Conservation (phyloP, 2,797 vertebrate genomes). For the Oryzias dopingdopingensis region DNA sequence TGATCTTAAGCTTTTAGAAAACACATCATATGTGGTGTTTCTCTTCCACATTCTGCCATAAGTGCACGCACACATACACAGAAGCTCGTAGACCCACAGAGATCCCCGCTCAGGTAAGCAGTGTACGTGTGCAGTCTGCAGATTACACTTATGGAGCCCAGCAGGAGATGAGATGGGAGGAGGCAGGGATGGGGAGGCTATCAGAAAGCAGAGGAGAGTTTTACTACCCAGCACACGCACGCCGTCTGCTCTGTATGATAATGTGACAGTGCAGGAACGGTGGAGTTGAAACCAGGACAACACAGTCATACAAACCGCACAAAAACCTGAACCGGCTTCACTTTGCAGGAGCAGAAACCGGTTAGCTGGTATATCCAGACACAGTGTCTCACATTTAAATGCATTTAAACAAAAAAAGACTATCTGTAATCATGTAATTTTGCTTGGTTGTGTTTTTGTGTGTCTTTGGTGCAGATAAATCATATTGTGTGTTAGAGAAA, state of each 20-base stretch:
- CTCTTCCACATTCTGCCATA: conserved; percentile 45
- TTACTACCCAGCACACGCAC: conserved; percentile 78
- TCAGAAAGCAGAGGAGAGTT: conserved; percentile 68
- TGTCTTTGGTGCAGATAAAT: conserved; percentile 32
- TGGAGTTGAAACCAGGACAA: conserved; percentile 75
- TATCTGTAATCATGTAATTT: conserved; percentile 42
- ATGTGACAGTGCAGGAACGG: conserved; percentile 70
- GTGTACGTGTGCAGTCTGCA: conserved; percentile 74
- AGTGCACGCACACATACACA: conserved; percentile 15
- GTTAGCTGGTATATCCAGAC: conserved; percentile 10
- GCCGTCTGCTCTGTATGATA: conserved; percentile 80
- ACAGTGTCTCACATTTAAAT: conserved; percentile 4
- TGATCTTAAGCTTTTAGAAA: conserved; percentile 33
- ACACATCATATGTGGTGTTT: conserved; percentile 22
- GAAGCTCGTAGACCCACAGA: conserved; percentile 31
- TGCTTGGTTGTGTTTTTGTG: conserved; percentile 54
- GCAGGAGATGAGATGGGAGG: conserved; percentile 61
- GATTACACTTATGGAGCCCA: conserved; percentile 69
- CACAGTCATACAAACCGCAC: conserved; percentile 28
- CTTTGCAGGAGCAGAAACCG: conserved; percentile 7
- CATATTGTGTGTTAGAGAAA: conserved; percentile 4
- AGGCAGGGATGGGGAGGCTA: conserved; percentile 30
- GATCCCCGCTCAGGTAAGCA: conserved; percentile 69
- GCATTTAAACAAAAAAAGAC: conserved; percentile 24
- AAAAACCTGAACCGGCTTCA: conserved; percentile 20